Percentiles rank a stretch among this genome's conserved stretches.
These are phyloP conservation scores for Argentina silus DNA, from an alignment of 2,797 vertebrate genomes.

Conservation along the genomic window DNA sequence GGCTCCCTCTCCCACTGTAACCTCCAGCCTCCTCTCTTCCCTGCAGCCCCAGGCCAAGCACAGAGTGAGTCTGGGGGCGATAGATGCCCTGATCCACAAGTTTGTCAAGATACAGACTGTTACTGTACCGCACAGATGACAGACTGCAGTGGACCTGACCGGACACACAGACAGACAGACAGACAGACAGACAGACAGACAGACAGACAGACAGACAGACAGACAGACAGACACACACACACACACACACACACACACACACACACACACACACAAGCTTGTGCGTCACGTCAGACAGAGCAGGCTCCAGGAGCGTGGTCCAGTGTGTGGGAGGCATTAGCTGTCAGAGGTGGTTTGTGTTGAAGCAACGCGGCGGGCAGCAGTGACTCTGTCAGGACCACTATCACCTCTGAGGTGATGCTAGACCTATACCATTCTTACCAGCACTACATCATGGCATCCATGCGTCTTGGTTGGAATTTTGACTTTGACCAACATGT, in stretches of 20 bases:
- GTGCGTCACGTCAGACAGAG: too few species aligned
- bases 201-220: constrained; percentile 8
- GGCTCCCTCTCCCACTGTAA: constrained; percentile 16
- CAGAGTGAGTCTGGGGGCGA: constrained; percentile 86
- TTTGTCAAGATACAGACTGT: constrained; percentile 79
- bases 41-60: constrained; percentile 73
- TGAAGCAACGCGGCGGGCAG: too few species aligned
- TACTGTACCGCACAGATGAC: neutral
- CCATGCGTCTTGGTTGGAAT: neutral
- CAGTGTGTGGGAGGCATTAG: too few species aligned
- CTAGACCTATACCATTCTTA: neutral
- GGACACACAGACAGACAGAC: neutral
- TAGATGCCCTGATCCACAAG: constrained; percentile 86
- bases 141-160: neutral
- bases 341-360: too few species aligned
- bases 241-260: neutral
- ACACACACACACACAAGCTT: too few species aligned
- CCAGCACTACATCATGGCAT: neutral
- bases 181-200: too few species aligned
- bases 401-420: too few species aligned
- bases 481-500: neutral
- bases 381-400: too few species aligned
- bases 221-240: neutral
- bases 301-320: too few species aligned
- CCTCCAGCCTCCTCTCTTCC: constrained; percentile 48